Evolutionary conservation across 2,113 vertebrate genomes (phyloP).

Genomic region (Strix uralensis): DNA sequence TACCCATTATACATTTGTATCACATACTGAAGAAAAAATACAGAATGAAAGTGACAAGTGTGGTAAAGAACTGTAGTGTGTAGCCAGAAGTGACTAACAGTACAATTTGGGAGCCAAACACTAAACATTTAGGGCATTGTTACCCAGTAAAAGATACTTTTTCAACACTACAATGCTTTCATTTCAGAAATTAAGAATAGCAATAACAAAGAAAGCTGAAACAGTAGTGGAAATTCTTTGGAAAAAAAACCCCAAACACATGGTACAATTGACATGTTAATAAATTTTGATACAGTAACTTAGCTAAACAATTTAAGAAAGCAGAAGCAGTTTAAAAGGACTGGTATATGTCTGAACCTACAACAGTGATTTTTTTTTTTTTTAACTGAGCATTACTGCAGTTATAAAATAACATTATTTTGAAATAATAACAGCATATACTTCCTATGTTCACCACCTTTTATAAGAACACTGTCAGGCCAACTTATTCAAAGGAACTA

Average conservation of each 20-base stretch:
- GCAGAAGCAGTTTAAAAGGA: neutral
- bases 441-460: neutral
- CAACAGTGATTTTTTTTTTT: neutral
- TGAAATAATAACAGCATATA: neutral
- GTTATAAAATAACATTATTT: neutral
- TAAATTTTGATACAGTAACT: neutral
- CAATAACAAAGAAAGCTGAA: neutral
- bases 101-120: neutral
- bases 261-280: neutral
- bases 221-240: neutral
- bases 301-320: neutral
- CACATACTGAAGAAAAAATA: neutral
- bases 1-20: neutral
- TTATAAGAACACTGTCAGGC: neutral
- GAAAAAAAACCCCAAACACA: neutral
- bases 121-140: neutral
- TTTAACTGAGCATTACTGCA: neutral
- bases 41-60: neutral
- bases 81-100: neutral
- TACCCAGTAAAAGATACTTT: neutral
- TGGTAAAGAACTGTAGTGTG: neutral
- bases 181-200: neutral
- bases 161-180: neutral
- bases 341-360: accelerated
- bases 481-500: neutral